Conservation (phyloP, 2,113 vertebrate species). For the Sorex fumeus region DNA sequence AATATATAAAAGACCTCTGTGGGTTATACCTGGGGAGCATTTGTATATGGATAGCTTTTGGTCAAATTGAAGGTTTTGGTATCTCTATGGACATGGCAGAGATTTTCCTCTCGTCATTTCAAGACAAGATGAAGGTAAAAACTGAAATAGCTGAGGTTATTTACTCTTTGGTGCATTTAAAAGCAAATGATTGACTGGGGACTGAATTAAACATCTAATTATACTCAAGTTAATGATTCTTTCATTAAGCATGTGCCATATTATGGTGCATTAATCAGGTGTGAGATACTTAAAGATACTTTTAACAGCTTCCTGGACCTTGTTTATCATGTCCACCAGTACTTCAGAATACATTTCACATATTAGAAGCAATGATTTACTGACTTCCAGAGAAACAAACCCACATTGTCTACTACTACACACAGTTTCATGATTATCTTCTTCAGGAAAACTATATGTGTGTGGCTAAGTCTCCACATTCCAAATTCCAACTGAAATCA, state of each 20-base stretch:
- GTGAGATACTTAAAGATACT: conserved; percentile 39
- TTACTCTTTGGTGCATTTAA: conserved; percentile 73
- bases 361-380: conserved; percentile 52
- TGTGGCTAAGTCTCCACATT: neutral
- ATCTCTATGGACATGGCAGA: neutral
- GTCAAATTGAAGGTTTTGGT: neutral
- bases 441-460: no score
- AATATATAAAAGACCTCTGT: neutral
- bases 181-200: conserved; percentile 68
- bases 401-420: neutral
- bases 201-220: conserved; percentile 74
- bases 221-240: conserved; percentile 74
- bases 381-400: neutral
- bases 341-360: conserved; percentile 31
- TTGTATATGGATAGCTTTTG: conserved; percentile 5
- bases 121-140: conserved; percentile 49
- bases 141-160: conserved; percentile 44
- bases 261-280: conserved; percentile 73
- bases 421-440: neutral
- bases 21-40: neutral
- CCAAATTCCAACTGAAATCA: conserved; percentile 8
- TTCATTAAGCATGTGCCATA: conserved; percentile 72
- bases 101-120: neutral
- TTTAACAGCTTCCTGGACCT: conserved; percentile 65
- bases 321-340: conserved; percentile 48